Conservation (phyloP, 92 coral and sea anemone genomes). For the Bergia sp. region DNA sequence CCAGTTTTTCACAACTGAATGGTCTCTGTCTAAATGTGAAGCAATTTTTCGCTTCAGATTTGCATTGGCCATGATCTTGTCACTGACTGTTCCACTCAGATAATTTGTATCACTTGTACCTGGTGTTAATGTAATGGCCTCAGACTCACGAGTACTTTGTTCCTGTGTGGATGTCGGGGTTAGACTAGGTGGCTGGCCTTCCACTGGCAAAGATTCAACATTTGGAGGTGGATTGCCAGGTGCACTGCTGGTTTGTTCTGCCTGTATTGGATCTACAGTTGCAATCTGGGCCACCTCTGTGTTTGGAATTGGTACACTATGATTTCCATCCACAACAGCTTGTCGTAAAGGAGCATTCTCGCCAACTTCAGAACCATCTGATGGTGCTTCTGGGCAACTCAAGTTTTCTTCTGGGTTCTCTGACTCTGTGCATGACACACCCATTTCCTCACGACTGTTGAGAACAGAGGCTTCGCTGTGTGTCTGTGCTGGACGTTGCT, state of each 20-base stretch:
- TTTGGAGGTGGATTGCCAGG: background rate
- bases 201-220: background rate
- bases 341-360: no score
- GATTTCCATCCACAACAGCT: no score
- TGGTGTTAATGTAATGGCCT: background rate
- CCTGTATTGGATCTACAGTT: background rate
- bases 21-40: background rate
- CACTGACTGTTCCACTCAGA: background rate
- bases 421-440: background rate
- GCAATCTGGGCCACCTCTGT: background rate
- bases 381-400: background rate
- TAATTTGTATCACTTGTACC: background rate
- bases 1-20: slow-evolving; percentile 33
- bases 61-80: background rate
- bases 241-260: background rate
- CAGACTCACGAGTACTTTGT: background rate
- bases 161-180: slow-evolving; percentile 10
- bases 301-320: background rate
- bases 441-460: background rate
- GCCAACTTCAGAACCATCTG: background rate
- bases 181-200: background rate
- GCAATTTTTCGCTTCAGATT: slow-evolving; percentile 7
- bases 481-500: background rate
- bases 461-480: background rate
- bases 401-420: background rate